Percentiles rank a stretch among this genome's conserved stretches.
These are phyloP conservation scores for Acropternis orthonyx DNA, from an alignment of 2,797 vertebrate species.

Conservation along the genomic window DNA sequence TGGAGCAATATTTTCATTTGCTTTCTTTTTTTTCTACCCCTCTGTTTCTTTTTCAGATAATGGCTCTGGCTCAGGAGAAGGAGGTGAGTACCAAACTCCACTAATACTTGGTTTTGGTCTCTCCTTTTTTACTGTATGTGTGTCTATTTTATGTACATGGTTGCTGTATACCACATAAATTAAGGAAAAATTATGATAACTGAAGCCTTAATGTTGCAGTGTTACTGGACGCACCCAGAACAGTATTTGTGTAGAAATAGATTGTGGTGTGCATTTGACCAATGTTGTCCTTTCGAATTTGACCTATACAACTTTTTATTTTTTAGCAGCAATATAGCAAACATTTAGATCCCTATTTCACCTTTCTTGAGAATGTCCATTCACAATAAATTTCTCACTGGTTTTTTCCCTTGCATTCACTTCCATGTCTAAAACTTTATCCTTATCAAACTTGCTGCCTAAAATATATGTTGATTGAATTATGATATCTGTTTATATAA, in stretches of 20 bases:
- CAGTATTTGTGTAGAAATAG: background rate
- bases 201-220: background rate
- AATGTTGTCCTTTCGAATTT: background rate
- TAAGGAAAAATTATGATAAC: background rate
- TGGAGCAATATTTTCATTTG: slow-evolving; percentile 53
- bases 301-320: background rate
- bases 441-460: background rate
- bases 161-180: background rate
- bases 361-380: background rate
- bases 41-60: slow-evolving; percentile 81
- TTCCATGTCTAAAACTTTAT: background rate
- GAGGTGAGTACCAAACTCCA: slow-evolving; percentile 78
- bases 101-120: background rate
- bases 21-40: background rate
- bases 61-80: slow-evolving; percentile 91
- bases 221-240: background rate
- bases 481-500: background rate
- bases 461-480: background rate
- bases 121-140: background rate
- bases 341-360: background rate
- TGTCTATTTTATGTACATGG: background rate
- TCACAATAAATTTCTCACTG: background rate
- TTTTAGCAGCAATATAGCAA: background rate
- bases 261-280: background rate
- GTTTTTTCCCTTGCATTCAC: background rate